Base-by-base conservation (phyloP, 2,113 vertebrate genomes). In the Grantiella picta region DNA sequence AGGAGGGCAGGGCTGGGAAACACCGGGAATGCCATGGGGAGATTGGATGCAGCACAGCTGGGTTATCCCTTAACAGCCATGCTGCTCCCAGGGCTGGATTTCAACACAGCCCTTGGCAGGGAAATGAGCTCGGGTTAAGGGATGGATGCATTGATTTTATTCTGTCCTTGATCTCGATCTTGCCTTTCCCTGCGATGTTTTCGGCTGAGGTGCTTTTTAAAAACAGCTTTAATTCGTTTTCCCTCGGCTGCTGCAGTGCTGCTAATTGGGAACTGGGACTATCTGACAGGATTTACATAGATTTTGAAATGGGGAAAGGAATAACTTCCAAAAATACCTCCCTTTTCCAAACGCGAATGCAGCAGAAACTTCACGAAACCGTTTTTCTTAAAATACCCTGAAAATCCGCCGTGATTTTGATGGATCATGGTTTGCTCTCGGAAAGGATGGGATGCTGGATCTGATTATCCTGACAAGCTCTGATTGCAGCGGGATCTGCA, bases 61-160 rank as follows among this genome's bases (percentile, higher is more conserved):
- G 3, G 2, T 29, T 47, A 4, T 8, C 52, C 75, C 68, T 31
- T 12, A 7, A 25, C 38, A 85, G 4, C 44, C 44, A 1, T 11
- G 21, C 13, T 0, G 0, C 3, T 49, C 1, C 3, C 15, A 0
- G 14, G 44, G 4, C n/a, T 64, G 60, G 24, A 12, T 29, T 70
- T 12, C 44, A 5, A 7, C 49, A 2, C 22, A 22, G 2, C 50
- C 38, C 31, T 6, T 8, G 4, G 4, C 1, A 18, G 33, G 33
- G 82, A 9, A 38, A 9, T 0, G 17, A 3, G 2, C 50, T 0
- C 12, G 12, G 44, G 7, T 29, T 25, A 2, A 49, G 42, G 47
- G 65, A 11, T 3, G 27, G 20, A 68, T 14, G 5, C 22, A 2
- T 16, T 0, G 12, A 6, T 36, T 93, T 68, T 22, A 1, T 65